Conservation (phyloP, 2,888 invertebrate genomes). For the Tanytarsus gracilentus region DNA sequence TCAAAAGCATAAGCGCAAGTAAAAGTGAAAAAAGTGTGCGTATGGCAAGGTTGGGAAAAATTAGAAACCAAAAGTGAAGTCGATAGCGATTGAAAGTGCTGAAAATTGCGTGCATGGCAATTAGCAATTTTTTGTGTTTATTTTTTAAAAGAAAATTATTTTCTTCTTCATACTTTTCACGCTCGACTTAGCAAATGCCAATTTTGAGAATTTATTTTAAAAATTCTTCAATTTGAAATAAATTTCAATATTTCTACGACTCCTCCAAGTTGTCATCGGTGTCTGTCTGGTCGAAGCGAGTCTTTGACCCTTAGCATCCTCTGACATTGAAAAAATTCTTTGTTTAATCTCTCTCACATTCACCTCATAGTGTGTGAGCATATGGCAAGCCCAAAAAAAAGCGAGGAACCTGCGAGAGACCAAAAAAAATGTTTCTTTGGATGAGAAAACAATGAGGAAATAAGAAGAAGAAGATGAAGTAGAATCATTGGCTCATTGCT, state of each 20-base stretch:
- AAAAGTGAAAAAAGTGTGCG: neutral
- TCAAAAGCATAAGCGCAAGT: conserved; percentile 7
- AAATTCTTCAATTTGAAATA: too few species aligned
- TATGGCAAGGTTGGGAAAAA: conserved; percentile 4
- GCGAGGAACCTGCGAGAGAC: neutral
- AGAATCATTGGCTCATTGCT: neutral
- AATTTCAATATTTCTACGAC: too few species aligned
- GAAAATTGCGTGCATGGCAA: conserved; percentile 19
- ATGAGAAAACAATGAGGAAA: neutral
- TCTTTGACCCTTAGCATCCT: conserved; percentile 26
- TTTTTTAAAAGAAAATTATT: too few species aligned
- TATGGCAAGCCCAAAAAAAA: conserved; percentile 23
- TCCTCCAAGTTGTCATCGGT: too few species aligned
- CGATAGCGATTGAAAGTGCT: neutral
- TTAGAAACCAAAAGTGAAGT: conserved; percentile 23
- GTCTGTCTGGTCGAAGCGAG: too few species aligned
- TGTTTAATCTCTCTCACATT: neutral
- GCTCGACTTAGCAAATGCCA: neutral
- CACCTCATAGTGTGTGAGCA: neutral
- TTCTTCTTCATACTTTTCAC: neutral
- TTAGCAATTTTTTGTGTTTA: neutral
- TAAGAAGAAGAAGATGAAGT: neutral
- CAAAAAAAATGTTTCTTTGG: neutral
- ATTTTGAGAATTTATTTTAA: too few species aligned
- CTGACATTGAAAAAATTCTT: conserved; percentile 20